A percentile compares a stretch with the other conserved stretches of the same genome.
Conservation (phyloP, 2,113 vertebrate genomes). For the Bubo blakistoni region DNA sequence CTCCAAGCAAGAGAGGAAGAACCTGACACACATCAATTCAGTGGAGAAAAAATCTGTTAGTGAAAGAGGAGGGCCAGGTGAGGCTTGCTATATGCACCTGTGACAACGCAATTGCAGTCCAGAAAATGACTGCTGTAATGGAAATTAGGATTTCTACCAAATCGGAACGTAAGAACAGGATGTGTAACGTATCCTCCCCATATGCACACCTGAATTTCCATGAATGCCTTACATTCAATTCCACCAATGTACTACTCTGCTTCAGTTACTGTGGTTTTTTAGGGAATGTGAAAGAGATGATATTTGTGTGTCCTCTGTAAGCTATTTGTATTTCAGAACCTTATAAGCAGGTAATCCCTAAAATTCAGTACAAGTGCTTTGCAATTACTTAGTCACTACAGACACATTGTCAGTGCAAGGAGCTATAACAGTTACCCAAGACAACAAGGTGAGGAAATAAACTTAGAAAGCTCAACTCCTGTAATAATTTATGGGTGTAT, state of each 20-base stretch:
- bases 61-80: neutral
- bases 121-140: neutral
- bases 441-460: neutral
- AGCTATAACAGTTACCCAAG: neutral
- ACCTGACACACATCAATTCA: neutral
- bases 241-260: neutral
- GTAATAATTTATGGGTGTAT: neutral
- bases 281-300: neutral
- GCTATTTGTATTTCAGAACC: neutral
- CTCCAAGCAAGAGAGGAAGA: neutral
- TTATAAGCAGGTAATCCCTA: neutral
- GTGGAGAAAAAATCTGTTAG: neutral
- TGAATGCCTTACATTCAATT: neutral
- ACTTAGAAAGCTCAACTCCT: neutral
- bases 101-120: neutral
- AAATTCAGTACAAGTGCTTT: neutral
- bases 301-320: neutral
- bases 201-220: neutral
- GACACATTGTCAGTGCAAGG: neutral
- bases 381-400: neutral
- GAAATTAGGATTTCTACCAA: neutral
- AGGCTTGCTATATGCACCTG: neutral
- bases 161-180: neutral
- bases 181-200: neutral
- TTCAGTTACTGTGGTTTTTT: neutral